phyloP scores from a whole-genome alignment of 2,113 vertebrate species.

The Myiagra hebetior region DNA sequence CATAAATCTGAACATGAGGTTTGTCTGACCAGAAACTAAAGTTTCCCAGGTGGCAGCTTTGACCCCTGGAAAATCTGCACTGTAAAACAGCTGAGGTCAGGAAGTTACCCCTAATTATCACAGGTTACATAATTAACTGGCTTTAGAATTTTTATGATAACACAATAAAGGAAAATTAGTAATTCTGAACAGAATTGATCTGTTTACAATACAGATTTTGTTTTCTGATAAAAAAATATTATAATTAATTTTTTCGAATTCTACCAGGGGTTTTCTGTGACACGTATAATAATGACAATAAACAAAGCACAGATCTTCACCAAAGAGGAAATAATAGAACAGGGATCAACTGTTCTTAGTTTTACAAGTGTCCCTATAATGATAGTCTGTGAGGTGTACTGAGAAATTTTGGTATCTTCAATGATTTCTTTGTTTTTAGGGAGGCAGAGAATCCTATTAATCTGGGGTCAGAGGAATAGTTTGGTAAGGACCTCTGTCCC shows the following conservation, averaged over 20 bases:
- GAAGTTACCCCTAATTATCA: not conserved
- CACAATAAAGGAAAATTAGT: not conserved
- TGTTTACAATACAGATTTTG: not conserved
- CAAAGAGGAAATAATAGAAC: not conserved
- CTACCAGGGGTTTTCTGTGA: not conserved
- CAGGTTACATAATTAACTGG: not conserved
- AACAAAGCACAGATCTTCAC: not conserved
- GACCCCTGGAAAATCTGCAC: not conserved
- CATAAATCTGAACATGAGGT: not conserved
- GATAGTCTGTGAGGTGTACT: not conserved
- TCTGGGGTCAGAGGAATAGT: not conserved
- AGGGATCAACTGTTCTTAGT: not conserved
- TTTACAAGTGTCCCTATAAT: not conserved
- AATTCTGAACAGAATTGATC: not conserved
- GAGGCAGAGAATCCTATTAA: not conserved
- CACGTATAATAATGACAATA: not conserved
- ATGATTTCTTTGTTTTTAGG: not conserved
- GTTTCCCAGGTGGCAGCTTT: not conserved
- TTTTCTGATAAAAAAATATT: not conserved
- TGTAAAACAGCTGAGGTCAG: not conserved
- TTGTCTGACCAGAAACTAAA: not conserved
- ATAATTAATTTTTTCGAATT: accelerated
- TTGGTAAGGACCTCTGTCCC: not conserved
- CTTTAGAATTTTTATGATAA: not conserved
- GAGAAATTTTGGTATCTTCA: not conserved